Percentiles rank a stretch among this genome's conserved stretches.
phyloP scores from a whole-genome alignment of 2,888 invertebrate species.

The Lacanobia oleracea region DNA sequence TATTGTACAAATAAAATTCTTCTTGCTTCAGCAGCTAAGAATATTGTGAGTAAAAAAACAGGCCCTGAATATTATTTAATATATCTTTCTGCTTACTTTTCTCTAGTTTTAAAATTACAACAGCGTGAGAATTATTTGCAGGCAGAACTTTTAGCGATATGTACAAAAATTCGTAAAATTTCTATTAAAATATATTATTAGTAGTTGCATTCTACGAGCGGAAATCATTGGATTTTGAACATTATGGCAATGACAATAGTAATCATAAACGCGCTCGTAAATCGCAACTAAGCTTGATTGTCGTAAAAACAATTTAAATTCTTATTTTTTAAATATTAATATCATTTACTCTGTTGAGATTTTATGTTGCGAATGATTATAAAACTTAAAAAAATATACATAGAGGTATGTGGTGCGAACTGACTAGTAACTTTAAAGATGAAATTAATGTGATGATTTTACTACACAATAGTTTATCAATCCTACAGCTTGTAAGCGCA shows the following conservation, averaged over 20 bases:
- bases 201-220: neutral
- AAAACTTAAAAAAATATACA: constrained; percentile 28
- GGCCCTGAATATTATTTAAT: neutral
- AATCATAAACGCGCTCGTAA: neutral
- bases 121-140: constrained; percentile 7
- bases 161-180: constrained; percentile 9
- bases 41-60: too few species aligned
- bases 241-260: neutral
- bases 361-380: constrained; percentile 28
- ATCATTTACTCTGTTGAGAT: constrained; percentile 22
- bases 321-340: constrained; percentile 10
- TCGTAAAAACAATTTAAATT: constrained; percentile 37
- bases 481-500: neutral
- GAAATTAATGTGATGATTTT: constrained; percentile 6
- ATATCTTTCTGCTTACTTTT: constrained; percentile 4
- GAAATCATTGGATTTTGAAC: constrained; percentile 14
- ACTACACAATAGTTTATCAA: neutral
- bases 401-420: constrained; percentile 42
- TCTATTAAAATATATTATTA: neutral
- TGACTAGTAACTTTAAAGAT: constrained; percentile 46
- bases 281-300: neutral
- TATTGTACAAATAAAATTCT: too few species aligned
- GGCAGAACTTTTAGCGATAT: constrained; percentile 18
- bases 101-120: constrained; percentile 22
- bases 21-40: too few species aligned